Percentiles rank a stretch among this genome's conserved stretches.
These are phyloP conservation scores for Nanorana parkeri DNA, from an alignment of 2,113 vertebrate genomes.

Conservation along the genomic window DNA sequence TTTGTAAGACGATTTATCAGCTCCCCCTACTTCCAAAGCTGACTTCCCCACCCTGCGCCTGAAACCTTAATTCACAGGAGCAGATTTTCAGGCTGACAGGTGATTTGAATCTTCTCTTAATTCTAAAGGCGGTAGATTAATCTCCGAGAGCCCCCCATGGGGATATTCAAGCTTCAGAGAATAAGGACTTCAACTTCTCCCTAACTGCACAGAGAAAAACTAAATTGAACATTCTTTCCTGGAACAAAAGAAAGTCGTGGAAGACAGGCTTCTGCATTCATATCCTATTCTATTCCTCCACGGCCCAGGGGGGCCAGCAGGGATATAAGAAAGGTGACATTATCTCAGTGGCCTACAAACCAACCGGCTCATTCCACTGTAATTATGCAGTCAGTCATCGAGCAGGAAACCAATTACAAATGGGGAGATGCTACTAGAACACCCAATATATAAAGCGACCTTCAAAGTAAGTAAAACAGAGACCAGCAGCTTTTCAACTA, in stretches of 20 bases:
- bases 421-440: constrained; percentile 19
- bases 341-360: constrained; percentile 33
- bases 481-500: background rate
- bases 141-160: constrained; percentile 35
- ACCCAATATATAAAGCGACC: background rate
- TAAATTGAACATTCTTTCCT: constrained; percentile 50
- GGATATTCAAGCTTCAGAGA: constrained; percentile 50
- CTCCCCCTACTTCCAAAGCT: background rate
- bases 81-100: constrained; percentile 45
- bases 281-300: constrained; percentile 8
- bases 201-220: constrained; percentile 39
- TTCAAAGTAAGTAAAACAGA: background rate
- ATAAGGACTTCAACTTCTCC: constrained; percentile 40
- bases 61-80: constrained; percentile 50
- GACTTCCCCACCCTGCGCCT: constrained; percentile 6
- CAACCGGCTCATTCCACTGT: background rate
- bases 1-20: constrained; percentile 26
- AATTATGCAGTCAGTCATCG: constrained; percentile 24
- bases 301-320: constrained; percentile 24
- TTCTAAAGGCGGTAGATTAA: constrained; percentile 56
- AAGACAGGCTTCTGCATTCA: constrained; percentile 10
- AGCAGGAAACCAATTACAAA: constrained; percentile 31
- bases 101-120: constrained; percentile 53
- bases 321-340: constrained; percentile 37
- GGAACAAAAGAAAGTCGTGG: constrained; percentile 46